Conservation (phyloP, 2,113 vertebrate species). For the Brevimyrus niger region DNA sequence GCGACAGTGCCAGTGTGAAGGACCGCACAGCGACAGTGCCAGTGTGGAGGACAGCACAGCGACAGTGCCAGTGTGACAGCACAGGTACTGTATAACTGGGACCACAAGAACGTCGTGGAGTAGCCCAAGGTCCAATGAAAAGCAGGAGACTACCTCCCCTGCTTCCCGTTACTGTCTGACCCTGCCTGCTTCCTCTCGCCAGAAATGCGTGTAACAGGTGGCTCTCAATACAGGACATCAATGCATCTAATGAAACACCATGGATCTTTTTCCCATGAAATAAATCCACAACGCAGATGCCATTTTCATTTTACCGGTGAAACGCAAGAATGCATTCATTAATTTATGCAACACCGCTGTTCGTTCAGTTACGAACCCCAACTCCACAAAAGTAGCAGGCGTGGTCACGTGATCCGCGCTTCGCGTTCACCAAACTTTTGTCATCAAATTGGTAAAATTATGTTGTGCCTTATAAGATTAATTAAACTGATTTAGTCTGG, state of each 20-base stretch:
- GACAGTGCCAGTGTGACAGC: background rate
- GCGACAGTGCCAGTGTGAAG: too few species aligned
- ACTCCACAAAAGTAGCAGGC: background rate
- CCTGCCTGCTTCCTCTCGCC: background rate
- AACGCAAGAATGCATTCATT: background rate
- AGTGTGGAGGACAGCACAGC: background rate
- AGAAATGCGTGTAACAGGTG: background rate
- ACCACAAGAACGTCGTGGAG: too few species aligned
- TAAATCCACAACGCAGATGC: background rate
- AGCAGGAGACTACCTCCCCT: too few species aligned
- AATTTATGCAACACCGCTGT: too few species aligned
- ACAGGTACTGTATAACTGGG: too few species aligned
- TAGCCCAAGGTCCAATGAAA: too few species aligned
- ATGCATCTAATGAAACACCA: background rate
- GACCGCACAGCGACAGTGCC: background rate
- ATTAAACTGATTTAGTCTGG: background rate
- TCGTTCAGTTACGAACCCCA: too few species aligned
- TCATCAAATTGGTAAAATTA: background rate
- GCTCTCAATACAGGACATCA: background rate
- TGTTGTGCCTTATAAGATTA: background rate
- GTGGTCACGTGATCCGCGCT: background rate
- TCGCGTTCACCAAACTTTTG: background rate
- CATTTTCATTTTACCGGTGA: background rate
- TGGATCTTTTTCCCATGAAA: background rate
- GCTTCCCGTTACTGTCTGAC: background rate